phyloP scores from a whole-genome alignment of 2,113 vertebrate genomes.

The Nycticebus coucang region DNA sequence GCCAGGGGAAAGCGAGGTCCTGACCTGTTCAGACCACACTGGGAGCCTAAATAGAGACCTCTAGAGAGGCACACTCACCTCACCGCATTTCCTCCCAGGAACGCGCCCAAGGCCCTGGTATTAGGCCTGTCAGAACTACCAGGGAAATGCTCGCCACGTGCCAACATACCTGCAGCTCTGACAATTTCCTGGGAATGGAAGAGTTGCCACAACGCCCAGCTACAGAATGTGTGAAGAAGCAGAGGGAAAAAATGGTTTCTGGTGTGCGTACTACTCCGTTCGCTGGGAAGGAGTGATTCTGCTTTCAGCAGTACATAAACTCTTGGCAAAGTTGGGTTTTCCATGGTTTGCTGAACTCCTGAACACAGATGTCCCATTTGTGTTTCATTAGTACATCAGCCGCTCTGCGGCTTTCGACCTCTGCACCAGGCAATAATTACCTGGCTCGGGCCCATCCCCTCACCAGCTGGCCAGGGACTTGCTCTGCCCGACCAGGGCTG shows the following conservation, averaged over 20 bases:
- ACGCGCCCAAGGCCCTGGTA: rapidly evolving
- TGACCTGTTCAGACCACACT: rapidly evolving
- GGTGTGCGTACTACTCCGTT: neutral
- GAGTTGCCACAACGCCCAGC: neutral
- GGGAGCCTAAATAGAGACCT: rapidly evolving
- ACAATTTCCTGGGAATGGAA: rapidly evolving
- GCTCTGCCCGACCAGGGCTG: slow-evolving; percentile 86
- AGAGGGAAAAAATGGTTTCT: neutral
- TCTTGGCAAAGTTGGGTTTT: slow-evolving; percentile 83
- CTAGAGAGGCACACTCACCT: too few relatives aligned
- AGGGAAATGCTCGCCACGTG: rapidly evolving
- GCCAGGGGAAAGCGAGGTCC: neutral
- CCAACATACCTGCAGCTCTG: neutral
- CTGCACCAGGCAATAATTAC: slow-evolving; percentile 89
- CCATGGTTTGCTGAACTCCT: slow-evolving; percentile 87
- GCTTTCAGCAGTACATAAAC: slow-evolving; percentile 57
- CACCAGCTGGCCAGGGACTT: slow-evolving; percentile 89
- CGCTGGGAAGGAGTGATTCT: slow-evolving; percentile 56
- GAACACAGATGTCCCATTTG: slow-evolving; percentile 91
- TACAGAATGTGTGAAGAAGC: neutral
- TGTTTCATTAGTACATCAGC: slow-evolving; percentile 87
- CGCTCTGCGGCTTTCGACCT: slow-evolving; percentile 87
- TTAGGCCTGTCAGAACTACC: rapidly evolving
- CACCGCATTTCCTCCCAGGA: rapidly evolving
- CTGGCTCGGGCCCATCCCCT: slow-evolving; percentile 86